Conservation (phyloP, 2,888 invertebrate genomes). For the Torymus auratus region DNA sequence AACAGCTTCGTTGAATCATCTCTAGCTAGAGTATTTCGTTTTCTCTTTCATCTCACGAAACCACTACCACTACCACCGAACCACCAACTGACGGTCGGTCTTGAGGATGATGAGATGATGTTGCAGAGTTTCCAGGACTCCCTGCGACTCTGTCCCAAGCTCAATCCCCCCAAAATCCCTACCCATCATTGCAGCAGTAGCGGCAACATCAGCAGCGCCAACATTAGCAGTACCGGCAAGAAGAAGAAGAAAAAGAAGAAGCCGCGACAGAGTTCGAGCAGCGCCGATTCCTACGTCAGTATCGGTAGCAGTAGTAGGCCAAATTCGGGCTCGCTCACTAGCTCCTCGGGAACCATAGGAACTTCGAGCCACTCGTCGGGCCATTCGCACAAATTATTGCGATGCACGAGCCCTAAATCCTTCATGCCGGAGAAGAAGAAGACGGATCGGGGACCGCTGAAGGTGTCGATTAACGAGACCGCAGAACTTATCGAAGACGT, state of each 20-base stretch:
- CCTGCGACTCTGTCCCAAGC: constrained; percentile 60
- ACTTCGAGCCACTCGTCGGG: constrained; percentile 67
- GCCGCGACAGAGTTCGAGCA: constrained; percentile 61
- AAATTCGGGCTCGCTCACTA: constrained; percentile 69
- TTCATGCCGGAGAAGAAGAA: constrained; percentile 69
- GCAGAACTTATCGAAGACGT: constrained; percentile 75
- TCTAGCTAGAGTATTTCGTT: constrained; percentile 18
- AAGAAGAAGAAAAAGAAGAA: constrained; percentile 60
- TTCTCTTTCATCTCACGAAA: constrained; percentile 22
- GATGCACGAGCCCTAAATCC: constrained; percentile 59
- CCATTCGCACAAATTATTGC: constrained; percentile 63
- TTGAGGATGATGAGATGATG: constrained; percentile 57
- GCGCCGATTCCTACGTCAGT: constrained; percentile 68
- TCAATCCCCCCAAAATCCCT: constrained; percentile 1
- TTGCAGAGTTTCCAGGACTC: constrained; percentile 65
- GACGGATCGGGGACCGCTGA: constrained; percentile 70
- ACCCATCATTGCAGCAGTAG: too few relatives aligned
- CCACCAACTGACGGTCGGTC: constrained; percentile 3
- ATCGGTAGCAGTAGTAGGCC: constrained; percentile 66
- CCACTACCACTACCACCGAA: constrained; percentile 1
- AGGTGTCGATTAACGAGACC: constrained; percentile 77
- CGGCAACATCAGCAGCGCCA: too few relatives aligned
- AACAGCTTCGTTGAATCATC: background rate
- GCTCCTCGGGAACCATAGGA: constrained; percentile 66
- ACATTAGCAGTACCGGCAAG: background rate